Percentiles rank a stretch among this genome's conserved stretches.
Evolutionary conservation across 2,797 vertebrate species (phyloP).

Genomic region (Cyclura pinguis): DNA sequence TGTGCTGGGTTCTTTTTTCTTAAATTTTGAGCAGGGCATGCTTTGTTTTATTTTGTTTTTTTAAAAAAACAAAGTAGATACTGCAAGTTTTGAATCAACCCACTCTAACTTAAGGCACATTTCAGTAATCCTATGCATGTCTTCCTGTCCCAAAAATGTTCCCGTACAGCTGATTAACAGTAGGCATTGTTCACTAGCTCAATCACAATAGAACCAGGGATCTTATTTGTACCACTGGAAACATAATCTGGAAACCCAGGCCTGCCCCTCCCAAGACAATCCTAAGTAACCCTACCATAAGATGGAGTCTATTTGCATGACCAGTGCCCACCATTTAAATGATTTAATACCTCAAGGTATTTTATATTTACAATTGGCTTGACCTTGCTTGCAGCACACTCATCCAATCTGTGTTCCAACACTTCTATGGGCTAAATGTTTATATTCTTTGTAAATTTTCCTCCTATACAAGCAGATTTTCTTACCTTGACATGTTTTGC

Average conservation of each 20-base stretch:
- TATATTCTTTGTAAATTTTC: neutral
- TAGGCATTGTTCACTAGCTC: neutral
- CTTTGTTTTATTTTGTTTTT: neutral
- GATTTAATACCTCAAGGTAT: neutral
- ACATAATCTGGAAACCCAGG: too few relatives aligned
- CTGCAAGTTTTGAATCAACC: neutral
- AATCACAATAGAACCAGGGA: neutral
- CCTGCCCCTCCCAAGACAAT: neutral
- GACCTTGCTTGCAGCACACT: neutral
- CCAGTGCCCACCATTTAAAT: neutral
- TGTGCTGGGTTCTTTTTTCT: neutral
- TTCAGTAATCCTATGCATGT: neutral
- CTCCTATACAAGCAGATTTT: neutral
- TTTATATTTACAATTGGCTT: neutral
- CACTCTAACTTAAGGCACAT: neutral
- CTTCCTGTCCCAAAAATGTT: neutral
- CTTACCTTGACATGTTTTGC: conserved; percentile 96
- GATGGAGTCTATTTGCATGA: neutral
- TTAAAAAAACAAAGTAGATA: neutral
- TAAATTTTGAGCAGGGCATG: neutral
- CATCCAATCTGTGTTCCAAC: neutral
- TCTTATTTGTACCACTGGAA: neutral
- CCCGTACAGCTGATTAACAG: neutral
- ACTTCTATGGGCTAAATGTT: neutral
- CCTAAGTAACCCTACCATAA: neutral